Evolutionary conservation across 2,888 invertebrate genomes (phyloP).

Genomic region (Molorchus minor): DNA sequence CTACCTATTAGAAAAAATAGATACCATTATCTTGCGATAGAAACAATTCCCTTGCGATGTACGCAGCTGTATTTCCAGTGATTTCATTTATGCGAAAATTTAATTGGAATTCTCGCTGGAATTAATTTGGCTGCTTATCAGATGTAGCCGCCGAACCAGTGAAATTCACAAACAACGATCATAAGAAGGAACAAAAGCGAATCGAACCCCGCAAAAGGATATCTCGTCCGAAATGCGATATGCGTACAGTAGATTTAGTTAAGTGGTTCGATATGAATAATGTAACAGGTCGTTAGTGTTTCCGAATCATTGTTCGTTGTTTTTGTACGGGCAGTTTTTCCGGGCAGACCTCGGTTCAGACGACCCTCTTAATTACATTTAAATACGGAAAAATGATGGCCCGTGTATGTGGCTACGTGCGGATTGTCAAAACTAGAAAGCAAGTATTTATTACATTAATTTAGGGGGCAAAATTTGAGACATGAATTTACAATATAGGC

Average conservation of each 20-base stretch:
- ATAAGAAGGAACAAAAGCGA: conserved; percentile 41
- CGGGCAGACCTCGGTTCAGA: conserved; percentile 32
- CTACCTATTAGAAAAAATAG: too few species aligned
- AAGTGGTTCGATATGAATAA: conserved; percentile 56
- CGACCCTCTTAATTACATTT: conserved; percentile 49
- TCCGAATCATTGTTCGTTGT: conserved; percentile 49
- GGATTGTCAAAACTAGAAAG: too few species aligned
- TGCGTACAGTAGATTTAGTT: conserved; percentile 54
- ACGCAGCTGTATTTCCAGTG: too few species aligned
- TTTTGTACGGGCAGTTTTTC: conserved; percentile 42
- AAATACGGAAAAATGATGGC: conserved; percentile 48
- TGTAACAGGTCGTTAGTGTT: conserved; percentile 57
- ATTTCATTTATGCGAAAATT: conserved; percentile 23
- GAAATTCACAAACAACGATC: conserved; percentile 35
- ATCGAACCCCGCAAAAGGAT: conserved; percentile 42
- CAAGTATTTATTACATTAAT: too few species aligned
- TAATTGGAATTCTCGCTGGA: conserved; percentile 37
- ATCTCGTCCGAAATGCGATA: conserved; percentile 49
- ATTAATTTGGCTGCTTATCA: conserved; percentile 37
- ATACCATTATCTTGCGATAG: too few species aligned
- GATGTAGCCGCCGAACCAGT: conserved; percentile 34
- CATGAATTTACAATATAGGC: too few species aligned
- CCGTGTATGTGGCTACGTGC: conserved; percentile 34
- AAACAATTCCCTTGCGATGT: too few species aligned
- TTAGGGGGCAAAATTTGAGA: too few species aligned